Evolutionary conservation across 2,888 invertebrate species (phyloP).

Genomic region (Leptinotarsa rubiginosa): DNA sequence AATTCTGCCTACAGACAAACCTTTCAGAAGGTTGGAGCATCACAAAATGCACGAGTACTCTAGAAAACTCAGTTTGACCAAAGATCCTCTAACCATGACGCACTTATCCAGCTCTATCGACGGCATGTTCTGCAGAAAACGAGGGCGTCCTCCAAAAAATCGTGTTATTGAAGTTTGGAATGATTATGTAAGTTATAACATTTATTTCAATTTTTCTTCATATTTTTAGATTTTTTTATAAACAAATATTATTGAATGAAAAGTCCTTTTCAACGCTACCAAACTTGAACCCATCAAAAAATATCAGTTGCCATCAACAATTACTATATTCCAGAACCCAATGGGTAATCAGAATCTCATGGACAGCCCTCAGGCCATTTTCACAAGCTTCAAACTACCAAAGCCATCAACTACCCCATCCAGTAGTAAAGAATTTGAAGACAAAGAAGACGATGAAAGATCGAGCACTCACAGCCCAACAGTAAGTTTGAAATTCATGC

Average conservation of each 20-base stretch:
- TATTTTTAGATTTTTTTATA: background rate
- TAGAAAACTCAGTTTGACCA: constrained; percentile 64
- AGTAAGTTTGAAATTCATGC: constrained; percentile 58
- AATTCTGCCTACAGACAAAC: constrained; percentile 81
- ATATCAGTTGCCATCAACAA: background rate
- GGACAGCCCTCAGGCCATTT: constrained; percentile 88
- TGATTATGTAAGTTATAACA: constrained; percentile 75
- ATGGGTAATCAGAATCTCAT: constrained; percentile 63
- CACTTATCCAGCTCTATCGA: constrained; percentile 82
- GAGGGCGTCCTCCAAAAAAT: constrained; percentile 97
- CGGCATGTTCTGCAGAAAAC: constrained; percentile 91
- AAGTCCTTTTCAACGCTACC: too few species aligned
- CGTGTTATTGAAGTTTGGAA: constrained; percentile 92
- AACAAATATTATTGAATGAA: background rate
- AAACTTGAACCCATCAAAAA: background rate
- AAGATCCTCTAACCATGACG: constrained; percentile 68
- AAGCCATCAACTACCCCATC: constrained; percentile 69
- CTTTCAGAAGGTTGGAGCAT: constrained; percentile 85
- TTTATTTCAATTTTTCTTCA: background rate
- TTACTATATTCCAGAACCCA: constrained; percentile 54
- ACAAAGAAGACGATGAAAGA: constrained; percentile 61
- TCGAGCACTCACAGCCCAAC: constrained; percentile 62
- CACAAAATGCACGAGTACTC: constrained; percentile 80
- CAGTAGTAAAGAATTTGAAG: constrained; percentile 60
- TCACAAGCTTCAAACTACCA: constrained; percentile 92